Conservation (phyloP, 2,888 invertebrate species). For the Hemithea aestivaria region DNA sequence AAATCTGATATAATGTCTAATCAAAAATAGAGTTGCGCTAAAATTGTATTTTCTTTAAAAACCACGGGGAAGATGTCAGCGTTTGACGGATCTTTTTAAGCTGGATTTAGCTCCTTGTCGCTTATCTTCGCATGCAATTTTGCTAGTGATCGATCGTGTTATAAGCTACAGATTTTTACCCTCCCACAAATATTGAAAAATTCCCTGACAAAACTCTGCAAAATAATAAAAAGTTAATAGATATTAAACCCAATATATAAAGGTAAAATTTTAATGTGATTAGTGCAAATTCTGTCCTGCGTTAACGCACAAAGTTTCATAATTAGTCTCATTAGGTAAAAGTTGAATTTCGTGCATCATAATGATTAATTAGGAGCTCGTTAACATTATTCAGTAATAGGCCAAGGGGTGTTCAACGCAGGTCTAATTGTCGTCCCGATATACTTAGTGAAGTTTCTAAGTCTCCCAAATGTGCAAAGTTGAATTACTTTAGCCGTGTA, state of each 20-base stretch:
- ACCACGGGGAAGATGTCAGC: slow-evolving; percentile 1
- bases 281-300: too few species aligned
- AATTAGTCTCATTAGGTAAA: too few species aligned
- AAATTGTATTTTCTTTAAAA: slow-evolving; percentile 16
- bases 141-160: slow-evolving; percentile 45
- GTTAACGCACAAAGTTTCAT: too few species aligned
- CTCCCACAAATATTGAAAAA: too few species aligned
- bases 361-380: slow-evolving; percentile 23
- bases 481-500: slow-evolving; percentile 49
- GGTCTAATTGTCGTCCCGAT: slow-evolving; percentile 44
- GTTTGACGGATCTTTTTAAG: slow-evolving; percentile 1
- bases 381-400: slow-evolving; percentile 26
- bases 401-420: slow-evolving; percentile 29
- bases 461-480: slow-evolving; percentile 44
- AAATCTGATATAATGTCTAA: slow-evolving; percentile 43
- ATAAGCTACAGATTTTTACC: slow-evolving; percentile 11
- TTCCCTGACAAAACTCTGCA: too few species aligned
- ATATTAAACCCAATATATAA: too few species aligned
- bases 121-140: slow-evolving; percentile 7
- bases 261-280: too few species aligned
- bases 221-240: too few species aligned
- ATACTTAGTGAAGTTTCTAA: slow-evolving; percentile 46
- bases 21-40: slow-evolving; percentile 36
- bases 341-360: neutral
- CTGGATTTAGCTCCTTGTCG: slow-evolving; percentile 11